Evolutionary conservation across 2,888 invertebrate genomes (phyloP), one percentile per base, ranked within the genome.

Genomic region (Halictus ligatus): DNA sequence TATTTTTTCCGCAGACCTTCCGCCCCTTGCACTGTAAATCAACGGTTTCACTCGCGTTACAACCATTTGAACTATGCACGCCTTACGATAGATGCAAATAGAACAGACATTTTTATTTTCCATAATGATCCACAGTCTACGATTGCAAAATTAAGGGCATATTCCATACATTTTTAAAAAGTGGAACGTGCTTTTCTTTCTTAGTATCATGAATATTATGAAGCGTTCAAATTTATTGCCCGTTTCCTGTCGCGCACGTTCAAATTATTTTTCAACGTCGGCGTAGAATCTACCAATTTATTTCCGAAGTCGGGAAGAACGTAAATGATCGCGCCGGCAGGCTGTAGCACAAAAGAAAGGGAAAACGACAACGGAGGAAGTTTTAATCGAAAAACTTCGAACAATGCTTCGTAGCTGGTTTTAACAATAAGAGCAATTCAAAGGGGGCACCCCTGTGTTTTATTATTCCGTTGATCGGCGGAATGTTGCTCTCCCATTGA

Each of bases 351-450:
- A 77, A 81, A 71, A 43, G 78, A 80, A 84, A 79, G 81, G 74
- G 71, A 58, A 79, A 85, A 81, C 71, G 81, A 58, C 84, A 85
- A 43, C 83, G 90, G 90, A 82, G 82, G 89, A 93, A 93, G 90
- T 94, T 94, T 94, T 93, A 94, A 94, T 94, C 93, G 93, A 93
- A 94, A 93, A 94, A 93, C 93, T 94, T 94, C 79, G 89, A 92
- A 92, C 92, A 93, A 93, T 92, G 91, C 87, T 84, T 85, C 81
- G 84, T 85, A 83, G 74, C 80, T 83, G 87, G 86, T 86, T 91
- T 92, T 88, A 88, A 91, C 91, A 89, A 89, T 90, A 91, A 89
- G 87, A 81, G 78, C 86, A 77, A 89, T 83, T 64, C 81, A 71
- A 85, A 25, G 64, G 64, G 72, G 64, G 72, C 40, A 67, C 67